Percentiles rank a stretch among this genome's conserved stretches.
phyloP scores from a whole-genome alignment of 2,888 invertebrate species.

The Physocephala rufipes region DNA sequence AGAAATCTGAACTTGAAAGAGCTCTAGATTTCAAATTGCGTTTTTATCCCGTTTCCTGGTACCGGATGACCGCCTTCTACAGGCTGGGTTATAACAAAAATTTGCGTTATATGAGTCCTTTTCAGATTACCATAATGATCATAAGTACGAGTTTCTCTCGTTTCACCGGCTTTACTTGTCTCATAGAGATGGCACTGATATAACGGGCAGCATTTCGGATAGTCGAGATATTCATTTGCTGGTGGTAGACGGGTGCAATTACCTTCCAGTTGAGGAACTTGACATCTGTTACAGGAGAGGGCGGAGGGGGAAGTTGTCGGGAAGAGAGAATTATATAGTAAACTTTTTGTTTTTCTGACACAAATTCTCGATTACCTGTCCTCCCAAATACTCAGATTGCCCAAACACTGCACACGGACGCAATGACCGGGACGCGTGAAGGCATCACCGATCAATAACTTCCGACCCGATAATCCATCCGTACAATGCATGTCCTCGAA shows the following conservation, averaged over 20 bases:
- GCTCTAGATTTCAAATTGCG: conserved; percentile 25
- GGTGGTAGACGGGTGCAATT: conserved; percentile 52
- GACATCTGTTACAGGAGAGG: conserved; percentile 57
- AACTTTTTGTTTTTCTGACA: not conserved
- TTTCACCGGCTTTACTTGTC: conserved; percentile 48
- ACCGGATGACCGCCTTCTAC: not conserved
- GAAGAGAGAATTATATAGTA: not conserved
- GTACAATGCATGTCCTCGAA: conserved; percentile 51
- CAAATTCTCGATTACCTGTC: conserved; percentile 55
- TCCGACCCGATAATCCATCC: conserved; percentile 56
- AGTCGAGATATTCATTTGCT: conserved; percentile 52
- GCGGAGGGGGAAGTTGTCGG: too few species aligned
- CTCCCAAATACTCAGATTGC: conserved; percentile 59
- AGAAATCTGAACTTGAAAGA: not conserved
- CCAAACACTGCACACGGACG: conserved; percentile 60
- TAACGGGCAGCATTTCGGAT: conserved; percentile 61
- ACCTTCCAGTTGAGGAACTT: conserved; percentile 54
- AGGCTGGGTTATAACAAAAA: conserved; percentile 9
- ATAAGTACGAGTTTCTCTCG: conserved; percentile 55
- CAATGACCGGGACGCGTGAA: conserved; percentile 59
- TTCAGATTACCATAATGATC: conserved; percentile 59
- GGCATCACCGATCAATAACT: conserved; percentile 59
- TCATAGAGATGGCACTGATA: conserved; percentile 56
- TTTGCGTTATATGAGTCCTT: conserved; percentile 54
- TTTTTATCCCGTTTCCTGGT: conserved; percentile 7